Evolutionary conservation across 2,888 invertebrate genomes (phyloP).

Genomic region (Melieria picta): DNA sequence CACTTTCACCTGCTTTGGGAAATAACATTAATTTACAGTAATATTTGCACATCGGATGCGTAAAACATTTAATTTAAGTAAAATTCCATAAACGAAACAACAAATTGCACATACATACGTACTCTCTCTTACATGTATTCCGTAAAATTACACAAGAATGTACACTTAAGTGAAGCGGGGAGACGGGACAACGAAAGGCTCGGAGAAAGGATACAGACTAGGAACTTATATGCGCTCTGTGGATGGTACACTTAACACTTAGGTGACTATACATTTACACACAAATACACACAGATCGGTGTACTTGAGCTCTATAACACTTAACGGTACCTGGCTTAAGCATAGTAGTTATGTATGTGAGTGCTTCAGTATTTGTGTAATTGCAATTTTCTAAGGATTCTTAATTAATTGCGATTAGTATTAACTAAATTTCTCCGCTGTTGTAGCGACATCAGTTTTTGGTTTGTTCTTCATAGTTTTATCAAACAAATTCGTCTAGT

Average conservation of each 20-base stretch:
- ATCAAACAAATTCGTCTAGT: slow-evolving; percentile 41
- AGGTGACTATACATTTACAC: slow-evolving; percentile 4
- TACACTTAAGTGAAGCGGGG: slow-evolving; percentile 22
- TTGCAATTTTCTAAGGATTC: slow-evolving; percentile 33
- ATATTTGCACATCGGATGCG: slow-evolving; percentile 1
- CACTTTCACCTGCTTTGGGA: neutral
- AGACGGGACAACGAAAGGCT: too few species aligned
- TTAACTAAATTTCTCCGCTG: too few species aligned
- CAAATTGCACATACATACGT: slow-evolving; percentile 43
- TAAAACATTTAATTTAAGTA: slow-evolving; percentile 11
- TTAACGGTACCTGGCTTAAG: slow-evolving; percentile 10
- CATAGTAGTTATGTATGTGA: neutral
- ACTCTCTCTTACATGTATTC: slow-evolving; percentile 1
- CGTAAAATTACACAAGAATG: slow-evolving; percentile 19
- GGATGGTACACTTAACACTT: slow-evolving; percentile 37
- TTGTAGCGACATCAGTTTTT: too few species aligned
- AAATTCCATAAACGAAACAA: slow-evolving; percentile 12
- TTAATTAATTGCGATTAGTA: slow-evolving; percentile 5
- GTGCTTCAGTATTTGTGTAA: neutral
- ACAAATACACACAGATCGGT: neutral
- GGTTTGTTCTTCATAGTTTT: too few species aligned
- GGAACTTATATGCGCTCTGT: slow-evolving; percentile 50
- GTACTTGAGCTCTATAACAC: slow-evolving; percentile 6
- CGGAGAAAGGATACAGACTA: slow-evolving; percentile 28
- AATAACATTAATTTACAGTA: neutral